Percentiles rank a stretch among this genome's conserved stretches.
phyloP scores from a whole-genome alignment of 2,888 invertebrate species.

The Strigamia transsilvanica region DNA sequence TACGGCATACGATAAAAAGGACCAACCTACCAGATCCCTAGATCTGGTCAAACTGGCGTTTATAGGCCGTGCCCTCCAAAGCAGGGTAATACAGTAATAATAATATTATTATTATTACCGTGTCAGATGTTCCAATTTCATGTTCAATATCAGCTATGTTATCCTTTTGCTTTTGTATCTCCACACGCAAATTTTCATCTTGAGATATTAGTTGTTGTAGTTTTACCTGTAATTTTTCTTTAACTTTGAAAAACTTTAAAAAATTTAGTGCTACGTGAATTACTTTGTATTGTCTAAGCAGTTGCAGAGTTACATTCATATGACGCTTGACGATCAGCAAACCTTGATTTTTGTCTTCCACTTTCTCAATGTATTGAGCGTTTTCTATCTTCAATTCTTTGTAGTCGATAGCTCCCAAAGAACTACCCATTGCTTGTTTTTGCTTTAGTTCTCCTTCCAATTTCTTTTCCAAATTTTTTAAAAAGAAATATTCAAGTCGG shows the following conservation, averaged over 20 bases:
- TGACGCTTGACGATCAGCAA: neutral
- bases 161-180: neutral
- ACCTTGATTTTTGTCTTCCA: constrained; percentile 35
- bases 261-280: neutral
- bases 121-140: neutral
- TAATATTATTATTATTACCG: neutral
- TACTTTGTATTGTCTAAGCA: constrained; percentile 10
- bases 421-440: neutral
- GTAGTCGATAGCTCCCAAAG: constrained; percentile 36
- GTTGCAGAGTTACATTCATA: neutral
- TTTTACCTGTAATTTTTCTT: neutral
- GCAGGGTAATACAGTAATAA: too few relatives aligned
- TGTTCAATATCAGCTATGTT: neutral
- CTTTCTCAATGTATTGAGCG: constrained; percentile 4
- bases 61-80: too few relatives aligned
- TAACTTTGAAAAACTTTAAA: neutral
- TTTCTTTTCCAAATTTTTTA: neutral
- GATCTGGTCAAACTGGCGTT: too few relatives aligned
- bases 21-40: too few relatives aligned
- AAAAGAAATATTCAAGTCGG: neutral
- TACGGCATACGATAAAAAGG: too few relatives aligned
- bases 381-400: constrained; percentile 51
- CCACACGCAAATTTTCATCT: neutral
- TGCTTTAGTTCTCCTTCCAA: neutral
- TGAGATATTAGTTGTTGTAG: neutral